Percentiles rank a stretch among this genome's conserved stretches.
phyloP scores from a whole-genome alignment of 2,888 invertebrate species.

The Slavum lentiscoides region DNA sequence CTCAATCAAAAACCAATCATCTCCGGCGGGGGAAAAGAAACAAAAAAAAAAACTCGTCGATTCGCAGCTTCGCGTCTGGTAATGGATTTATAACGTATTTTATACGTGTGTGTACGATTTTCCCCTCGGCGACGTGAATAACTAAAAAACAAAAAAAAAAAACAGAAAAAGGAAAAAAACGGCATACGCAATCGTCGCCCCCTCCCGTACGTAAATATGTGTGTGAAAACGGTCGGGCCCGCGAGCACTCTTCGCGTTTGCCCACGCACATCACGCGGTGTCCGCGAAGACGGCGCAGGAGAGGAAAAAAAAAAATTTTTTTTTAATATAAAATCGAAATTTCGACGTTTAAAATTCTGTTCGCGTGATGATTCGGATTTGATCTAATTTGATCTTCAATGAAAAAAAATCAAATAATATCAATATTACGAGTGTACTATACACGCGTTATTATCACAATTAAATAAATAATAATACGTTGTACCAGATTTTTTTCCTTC shows the following conservation, averaged over 20 bases:
- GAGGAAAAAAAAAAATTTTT: too few relatives aligned
- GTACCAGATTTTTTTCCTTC: too few relatives aligned
- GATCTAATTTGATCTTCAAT: too few relatives aligned
- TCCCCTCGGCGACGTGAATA: constrained; percentile 37
- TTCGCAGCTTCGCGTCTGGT: constrained; percentile 29
- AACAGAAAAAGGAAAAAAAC: not conserved
- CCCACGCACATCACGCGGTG: constrained; percentile 13
- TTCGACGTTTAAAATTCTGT: too few relatives aligned
- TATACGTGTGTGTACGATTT: constrained; percentile 9
- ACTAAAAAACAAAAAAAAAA: not conserved
- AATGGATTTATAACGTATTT: constrained; percentile 54
- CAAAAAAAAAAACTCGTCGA: constrained; percentile 46
- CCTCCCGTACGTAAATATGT: constrained; percentile 22
- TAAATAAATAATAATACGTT: too few relatives aligned
- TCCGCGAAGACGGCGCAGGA: too few relatives aligned
- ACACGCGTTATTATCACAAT: too few relatives aligned
- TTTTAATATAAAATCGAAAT: too few relatives aligned
- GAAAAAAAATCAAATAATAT: too few relatives aligned
- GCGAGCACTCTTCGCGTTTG: constrained; percentile 45
- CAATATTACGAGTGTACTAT: too few relatives aligned
- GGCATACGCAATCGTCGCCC: constrained; percentile 33
- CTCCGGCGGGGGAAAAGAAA: constrained; percentile 29
- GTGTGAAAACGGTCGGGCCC: constrained; percentile 12
- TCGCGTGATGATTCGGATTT: too few relatives aligned
- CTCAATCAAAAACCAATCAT: constrained; percentile 53